Conservation (phyloP, 2,888 invertebrate species). For the Melipona bicolor region DNA sequence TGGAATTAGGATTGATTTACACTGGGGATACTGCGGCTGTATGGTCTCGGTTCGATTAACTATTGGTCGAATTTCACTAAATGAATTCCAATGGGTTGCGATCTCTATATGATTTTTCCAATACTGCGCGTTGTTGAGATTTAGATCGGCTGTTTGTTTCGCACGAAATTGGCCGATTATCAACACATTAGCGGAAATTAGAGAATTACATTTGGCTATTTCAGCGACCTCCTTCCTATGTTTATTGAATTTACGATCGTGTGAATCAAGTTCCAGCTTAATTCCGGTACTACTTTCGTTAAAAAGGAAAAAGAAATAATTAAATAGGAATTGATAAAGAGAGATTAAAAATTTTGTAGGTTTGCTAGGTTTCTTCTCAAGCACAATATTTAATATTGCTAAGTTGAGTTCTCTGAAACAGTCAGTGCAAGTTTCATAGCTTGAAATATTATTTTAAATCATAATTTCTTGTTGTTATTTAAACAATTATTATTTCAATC, state of each 20-base stretch:
- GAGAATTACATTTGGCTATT: too few species aligned
- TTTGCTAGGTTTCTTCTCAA: too few species aligned
- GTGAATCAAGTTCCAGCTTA: background rate
- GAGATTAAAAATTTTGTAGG: too few species aligned
- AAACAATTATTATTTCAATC: too few species aligned
- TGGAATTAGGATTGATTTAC: constrained; percentile 42
- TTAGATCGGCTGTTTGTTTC: background rate
- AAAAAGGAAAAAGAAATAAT: background rate
- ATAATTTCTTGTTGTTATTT: too few species aligned
- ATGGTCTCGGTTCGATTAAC: constrained; percentile 2
- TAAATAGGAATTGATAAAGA: background rate
- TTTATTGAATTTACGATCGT: background rate
- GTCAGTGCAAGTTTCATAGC: too few species aligned
- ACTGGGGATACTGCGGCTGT: background rate
- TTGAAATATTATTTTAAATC: too few species aligned
- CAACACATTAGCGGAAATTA: background rate
- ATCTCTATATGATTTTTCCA: background rate
- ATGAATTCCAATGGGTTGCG: background rate
- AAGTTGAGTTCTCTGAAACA: too few species aligned
- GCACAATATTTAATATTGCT: too few species aligned
- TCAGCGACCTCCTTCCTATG: background rate
- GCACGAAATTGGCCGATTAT: background rate
- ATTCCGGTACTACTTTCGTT: background rate
- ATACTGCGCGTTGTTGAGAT: background rate
- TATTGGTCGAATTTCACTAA: background rate